These are phyloP conservation scores for Cepaea nemoralis DNA, from an alignment of 1,140 invertebrate genomes.

Conservation along the genomic window DNA sequence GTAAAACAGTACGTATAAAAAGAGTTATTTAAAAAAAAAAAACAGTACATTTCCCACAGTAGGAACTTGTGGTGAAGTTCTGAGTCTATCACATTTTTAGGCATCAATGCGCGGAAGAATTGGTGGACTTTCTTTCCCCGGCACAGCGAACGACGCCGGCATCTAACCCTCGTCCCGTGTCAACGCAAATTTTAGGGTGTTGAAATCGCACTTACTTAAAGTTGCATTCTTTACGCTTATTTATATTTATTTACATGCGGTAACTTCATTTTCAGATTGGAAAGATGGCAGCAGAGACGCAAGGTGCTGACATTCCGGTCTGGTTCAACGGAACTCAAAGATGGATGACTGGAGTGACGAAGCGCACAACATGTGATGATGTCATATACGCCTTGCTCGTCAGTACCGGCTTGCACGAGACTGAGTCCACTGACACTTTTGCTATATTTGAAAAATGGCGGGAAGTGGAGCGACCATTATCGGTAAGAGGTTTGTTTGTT, in stretches of 20 bases:
- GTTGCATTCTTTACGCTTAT: no score
- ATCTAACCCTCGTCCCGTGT: no score
- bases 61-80: no score
- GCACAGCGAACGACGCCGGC: no score
- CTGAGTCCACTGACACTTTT: constrained; percentile 63
- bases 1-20: no score
- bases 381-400: constrained; percentile 80
- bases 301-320: constrained; percentile 79
- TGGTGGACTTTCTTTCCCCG: no score
- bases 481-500: constrained; percentile 8
- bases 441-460: constrained; percentile 72
- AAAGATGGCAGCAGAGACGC: constrained; percentile 38
- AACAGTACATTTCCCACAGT: no score
- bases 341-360: constrained; percentile 83
- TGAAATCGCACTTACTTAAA: no score
- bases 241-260: background rate
- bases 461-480: constrained; percentile 79
- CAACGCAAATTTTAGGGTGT: no score
- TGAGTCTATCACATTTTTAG: no score
- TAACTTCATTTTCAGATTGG: background rate
- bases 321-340: constrained; percentile 82
- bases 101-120: no score
- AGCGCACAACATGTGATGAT: constrained; percentile 83
- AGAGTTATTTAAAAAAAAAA: no score
- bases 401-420: constrained; percentile 59